A percentile compares a stretch with the other conserved stretches of the same genome.
Evolutionary conservation across 2,113 vertebrate species (phyloP).

Genomic region (Ailuropoda melanoleuca): DNA sequence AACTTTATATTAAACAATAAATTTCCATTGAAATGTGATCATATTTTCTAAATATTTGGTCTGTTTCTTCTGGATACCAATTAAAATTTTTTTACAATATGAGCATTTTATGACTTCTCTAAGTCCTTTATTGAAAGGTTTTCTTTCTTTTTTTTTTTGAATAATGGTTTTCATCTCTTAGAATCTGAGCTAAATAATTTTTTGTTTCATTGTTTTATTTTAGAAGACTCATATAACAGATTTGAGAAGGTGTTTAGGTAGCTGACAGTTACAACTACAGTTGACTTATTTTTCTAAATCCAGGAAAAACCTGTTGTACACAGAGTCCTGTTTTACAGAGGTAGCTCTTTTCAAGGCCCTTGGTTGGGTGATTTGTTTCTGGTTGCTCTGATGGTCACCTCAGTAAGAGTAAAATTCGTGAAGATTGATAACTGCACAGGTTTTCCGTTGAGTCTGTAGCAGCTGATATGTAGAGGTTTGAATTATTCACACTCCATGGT

Average conservation of each 20-base stretch:
- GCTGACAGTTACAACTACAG: not conserved
- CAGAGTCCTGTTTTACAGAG: not conserved
- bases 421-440: not conserved
- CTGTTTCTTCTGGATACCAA: not conserved
- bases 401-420: not conserved
- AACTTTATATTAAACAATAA: not conserved
- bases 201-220: not conserved
- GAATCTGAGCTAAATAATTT: not conserved
- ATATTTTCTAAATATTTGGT: not conserved
- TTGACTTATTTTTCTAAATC: not conserved
- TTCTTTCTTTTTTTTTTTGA: not conserved
- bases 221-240: not conserved
- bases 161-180: not conserved
- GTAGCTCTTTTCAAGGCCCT: not conserved
- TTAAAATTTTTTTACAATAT: not conserved
- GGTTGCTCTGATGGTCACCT: not conserved
- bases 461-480: not conserved
- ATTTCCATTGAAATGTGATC: not conserved
- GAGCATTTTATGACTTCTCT: not conserved
- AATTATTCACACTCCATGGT: not conserved
- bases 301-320: not conserved
- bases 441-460: slow-evolving; percentile 23
- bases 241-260: not conserved
- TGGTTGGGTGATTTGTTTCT: not conserved
- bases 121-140: not conserved